These are phyloP conservation scores for Eudyptes chrysolophus DNA, from an alignment of 2,113 vertebrate genomes.

Conservation along the genomic window DNA sequence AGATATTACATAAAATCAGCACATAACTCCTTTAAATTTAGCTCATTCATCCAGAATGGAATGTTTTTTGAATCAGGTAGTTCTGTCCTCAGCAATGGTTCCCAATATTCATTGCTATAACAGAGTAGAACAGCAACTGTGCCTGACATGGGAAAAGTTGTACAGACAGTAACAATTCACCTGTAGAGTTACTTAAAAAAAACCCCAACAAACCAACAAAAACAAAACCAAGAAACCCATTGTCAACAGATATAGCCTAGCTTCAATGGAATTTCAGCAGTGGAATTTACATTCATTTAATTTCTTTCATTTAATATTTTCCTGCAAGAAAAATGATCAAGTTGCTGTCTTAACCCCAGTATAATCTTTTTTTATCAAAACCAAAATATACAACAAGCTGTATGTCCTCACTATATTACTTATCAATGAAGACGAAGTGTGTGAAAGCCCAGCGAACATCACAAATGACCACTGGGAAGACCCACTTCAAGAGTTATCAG, in stretches of 20 bases:
- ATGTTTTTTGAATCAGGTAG: rapidly evolving
- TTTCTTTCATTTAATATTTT: not conserved
- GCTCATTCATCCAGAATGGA: not conserved
- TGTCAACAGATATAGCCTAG: not conserved
- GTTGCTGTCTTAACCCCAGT: not conserved
- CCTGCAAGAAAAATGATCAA: not conserved
- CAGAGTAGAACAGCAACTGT: not conserved
- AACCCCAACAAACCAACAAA: not conserved
- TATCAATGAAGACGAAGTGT: not conserved
- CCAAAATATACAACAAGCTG: not conserved
- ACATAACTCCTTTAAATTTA: not conserved
- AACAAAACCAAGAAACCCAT: rapidly evolving
- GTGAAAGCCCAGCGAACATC: not conserved
- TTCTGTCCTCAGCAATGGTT: not conserved
- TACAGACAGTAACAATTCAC: not conserved
- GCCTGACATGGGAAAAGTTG: not conserved
- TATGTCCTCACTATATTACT: not conserved
- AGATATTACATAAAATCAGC: not conserved
- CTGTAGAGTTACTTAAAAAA: not conserved
- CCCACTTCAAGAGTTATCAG: not conserved
- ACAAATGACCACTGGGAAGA: not conserved
- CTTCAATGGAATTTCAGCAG: not conserved
- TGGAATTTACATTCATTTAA: not conserved
- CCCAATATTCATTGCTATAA: not conserved
- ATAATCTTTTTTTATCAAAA: not conserved